Evolutionary conservation across 2,888 invertebrate genomes (phyloP), one percentile per base, ranked within the genome.

Genomic region (Cephalotes varians): DNA sequence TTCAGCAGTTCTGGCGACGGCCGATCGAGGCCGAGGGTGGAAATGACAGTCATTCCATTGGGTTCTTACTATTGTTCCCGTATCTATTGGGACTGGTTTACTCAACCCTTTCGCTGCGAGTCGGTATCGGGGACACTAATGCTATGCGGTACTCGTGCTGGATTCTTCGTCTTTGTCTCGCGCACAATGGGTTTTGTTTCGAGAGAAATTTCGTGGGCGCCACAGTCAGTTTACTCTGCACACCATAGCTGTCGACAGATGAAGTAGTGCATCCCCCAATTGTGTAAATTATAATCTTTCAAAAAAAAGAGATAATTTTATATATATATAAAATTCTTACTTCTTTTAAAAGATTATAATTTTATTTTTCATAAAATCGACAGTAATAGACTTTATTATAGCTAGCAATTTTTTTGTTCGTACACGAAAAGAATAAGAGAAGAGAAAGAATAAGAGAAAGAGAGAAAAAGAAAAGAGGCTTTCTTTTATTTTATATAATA

Each of bases 91-190:
- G 77, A 79, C 44, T 44, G 69, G 56, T 79, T 79, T 56, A 44
- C 77, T 79, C 77, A 79, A 77, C 77, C 77, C 69, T 79, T 79
- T 79, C 77, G 77, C 69, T 56, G 74, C 44, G 69, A 69, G 37
- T 73, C 47, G 47, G 10, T 69, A 69, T 69, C 34, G 77, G 34
- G 69, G 18, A 79, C 69, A 69, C 56, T 79, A 79, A 79, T 69
- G 77, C 77, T 49, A 34, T 40, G 47, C 49, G 34, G 40, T 77
- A 77, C 56, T 77, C 56, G 4, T 28, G 5, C 44, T 5, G 34
- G 56, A 69, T 69, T 79, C 77, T 79, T 79, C 44, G 69, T 79
- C 77, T 79, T 79, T 79, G 77, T 69, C 56, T 79, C 34, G 56
- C 44, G 56, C 15, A 79, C 56, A 79, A 79, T 79, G 44, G 56